A percentile compares a stretch with the other conserved stretches of the same genome.
Conservation (phyloP, 2,113 vertebrate genomes). For the Tichodroma muraria region DNA sequence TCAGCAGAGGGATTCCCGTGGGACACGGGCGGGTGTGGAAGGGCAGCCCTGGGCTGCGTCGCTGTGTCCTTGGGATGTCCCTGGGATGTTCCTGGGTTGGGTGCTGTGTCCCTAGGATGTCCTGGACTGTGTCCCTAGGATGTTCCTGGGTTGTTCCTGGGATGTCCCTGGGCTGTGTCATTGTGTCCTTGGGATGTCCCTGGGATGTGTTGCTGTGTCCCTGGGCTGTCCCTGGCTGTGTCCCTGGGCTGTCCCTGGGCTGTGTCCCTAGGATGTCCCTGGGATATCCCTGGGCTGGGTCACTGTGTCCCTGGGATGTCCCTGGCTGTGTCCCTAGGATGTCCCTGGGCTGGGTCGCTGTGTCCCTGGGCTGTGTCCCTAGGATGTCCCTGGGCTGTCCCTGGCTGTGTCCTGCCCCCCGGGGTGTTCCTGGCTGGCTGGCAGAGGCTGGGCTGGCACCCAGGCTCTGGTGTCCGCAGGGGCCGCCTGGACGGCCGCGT, state of each 20-base stretch:
- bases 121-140: background rate
- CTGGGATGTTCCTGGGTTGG: background rate
- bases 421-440: too few relatives aligned
- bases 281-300: too few relatives aligned
- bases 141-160: background rate
- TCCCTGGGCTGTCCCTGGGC: background rate
- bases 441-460: background rate
- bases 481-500: conserved; percentile 77
- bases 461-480: conserved; percentile 32
- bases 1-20: background rate
- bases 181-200: too few relatives aligned
- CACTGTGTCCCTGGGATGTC: too few relatives aligned
- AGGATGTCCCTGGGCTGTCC: background rate
- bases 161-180: background rate
- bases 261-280: too few relatives aligned
- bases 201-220: background rate
- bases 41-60: background rate
- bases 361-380: background rate
- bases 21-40: background rate
- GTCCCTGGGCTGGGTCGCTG: background rate
- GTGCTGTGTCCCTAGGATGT: background rate
- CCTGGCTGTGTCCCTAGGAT: background rate
- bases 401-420: background rate
- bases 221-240: too few relatives aligned
- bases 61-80: background rate